A percentile compares a stretch with the other conserved stretches of the same genome.
These are phyloP conservation scores for Rhabdomys dilectus DNA, from an alignment of 2,113 vertebrate genomes.

Conservation along the genomic window DNA sequence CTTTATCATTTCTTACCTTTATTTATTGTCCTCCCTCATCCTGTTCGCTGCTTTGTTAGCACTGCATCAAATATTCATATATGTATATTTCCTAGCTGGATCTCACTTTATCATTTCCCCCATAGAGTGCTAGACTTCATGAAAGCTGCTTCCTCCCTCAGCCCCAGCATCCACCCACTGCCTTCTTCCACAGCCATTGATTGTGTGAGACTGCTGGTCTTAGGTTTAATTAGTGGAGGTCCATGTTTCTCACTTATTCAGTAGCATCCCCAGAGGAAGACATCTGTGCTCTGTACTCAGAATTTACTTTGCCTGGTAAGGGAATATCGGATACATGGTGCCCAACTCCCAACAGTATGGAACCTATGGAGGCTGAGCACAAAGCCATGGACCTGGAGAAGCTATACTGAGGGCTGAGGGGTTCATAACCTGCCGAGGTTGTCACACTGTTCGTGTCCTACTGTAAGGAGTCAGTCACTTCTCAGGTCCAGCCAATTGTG, in stretches of 20 bases:
- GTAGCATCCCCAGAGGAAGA: background rate
- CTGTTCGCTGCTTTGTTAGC: conserved; percentile 51
- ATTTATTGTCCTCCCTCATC: conserved; percentile 65
- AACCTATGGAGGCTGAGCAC: too few relatives aligned
- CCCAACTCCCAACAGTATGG: background rate
- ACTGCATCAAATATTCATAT: conserved; percentile 72
- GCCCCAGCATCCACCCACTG: rapidly evolving
- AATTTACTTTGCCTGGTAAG: background rate
- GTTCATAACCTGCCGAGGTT: background rate
- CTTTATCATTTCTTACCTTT: conserved; percentile 49
- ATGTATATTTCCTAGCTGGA: conserved; percentile 63
- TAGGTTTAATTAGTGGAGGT: background rate
- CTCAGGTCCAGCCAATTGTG: background rate
- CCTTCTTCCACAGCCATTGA: background rate
- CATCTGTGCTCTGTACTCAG: background rate
- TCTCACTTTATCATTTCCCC: conserved; percentile 48
- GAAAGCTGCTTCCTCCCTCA: background rate
- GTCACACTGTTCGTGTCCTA: too few relatives aligned
- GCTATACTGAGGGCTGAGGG: background rate
- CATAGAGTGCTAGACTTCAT: background rate
- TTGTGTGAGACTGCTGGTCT: background rate
- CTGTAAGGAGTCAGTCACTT: background rate
- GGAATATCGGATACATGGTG: background rate
- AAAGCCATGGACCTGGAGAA: background rate
- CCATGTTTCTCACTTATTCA: background rate